These are phyloP conservation scores for Drosophila sulfurigaster DNA, from an alignment of 1,140 invertebrate species.

Conservation along the genomic window DNA sequence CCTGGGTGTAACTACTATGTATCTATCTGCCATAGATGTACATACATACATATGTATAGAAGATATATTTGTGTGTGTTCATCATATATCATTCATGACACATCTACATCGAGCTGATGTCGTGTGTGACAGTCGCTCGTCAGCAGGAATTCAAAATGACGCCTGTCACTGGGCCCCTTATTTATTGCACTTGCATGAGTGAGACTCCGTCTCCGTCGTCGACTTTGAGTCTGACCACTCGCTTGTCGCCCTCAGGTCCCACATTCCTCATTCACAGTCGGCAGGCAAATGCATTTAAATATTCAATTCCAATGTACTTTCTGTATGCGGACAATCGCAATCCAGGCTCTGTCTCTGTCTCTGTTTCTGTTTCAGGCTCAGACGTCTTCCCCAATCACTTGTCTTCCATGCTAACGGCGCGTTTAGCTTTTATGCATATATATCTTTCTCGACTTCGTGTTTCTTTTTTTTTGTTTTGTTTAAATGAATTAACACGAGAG, in stretches of 20 bases:
- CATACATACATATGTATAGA: not conserved
- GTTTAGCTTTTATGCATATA: slow-evolving; percentile 38
- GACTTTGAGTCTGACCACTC: slow-evolving; percentile 27
- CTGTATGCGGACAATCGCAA: slow-evolving; percentile 55
- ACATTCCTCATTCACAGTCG: slow-evolving; percentile 21
- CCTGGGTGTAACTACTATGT: not conserved
- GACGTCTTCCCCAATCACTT: slow-evolving; percentile 15
- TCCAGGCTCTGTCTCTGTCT: slow-evolving; percentile 34
- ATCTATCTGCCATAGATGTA: not conserved
- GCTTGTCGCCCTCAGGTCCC: not conserved
- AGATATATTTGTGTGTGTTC: not conserved
- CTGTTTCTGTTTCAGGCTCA: slow-evolving; percentile 8
- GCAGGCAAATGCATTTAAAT: slow-evolving; percentile 67
- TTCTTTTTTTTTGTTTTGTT: slow-evolving; percentile 52
- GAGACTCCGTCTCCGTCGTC: not conserved
- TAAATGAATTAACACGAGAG: slow-evolving; percentile 68
- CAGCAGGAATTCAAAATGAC: slow-evolving; percentile 68
- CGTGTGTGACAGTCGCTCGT: slow-evolving; percentile 45
- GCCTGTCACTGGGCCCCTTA: slow-evolving; percentile 65
- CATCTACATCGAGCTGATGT: slow-evolving; percentile 47
- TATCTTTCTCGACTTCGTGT: slow-evolving; percentile 36
- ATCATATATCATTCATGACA: slow-evolving; percentile 58
- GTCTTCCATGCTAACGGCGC: slow-evolving; percentile 53
- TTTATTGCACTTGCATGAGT: slow-evolving; percentile 62
- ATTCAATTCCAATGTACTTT: slow-evolving; percentile 54